Evolutionary conservation across 2,888 invertebrate genomes (phyloP), one percentile per base, ranked within the genome.

Genomic region (Chorisops tibialis): DNA sequence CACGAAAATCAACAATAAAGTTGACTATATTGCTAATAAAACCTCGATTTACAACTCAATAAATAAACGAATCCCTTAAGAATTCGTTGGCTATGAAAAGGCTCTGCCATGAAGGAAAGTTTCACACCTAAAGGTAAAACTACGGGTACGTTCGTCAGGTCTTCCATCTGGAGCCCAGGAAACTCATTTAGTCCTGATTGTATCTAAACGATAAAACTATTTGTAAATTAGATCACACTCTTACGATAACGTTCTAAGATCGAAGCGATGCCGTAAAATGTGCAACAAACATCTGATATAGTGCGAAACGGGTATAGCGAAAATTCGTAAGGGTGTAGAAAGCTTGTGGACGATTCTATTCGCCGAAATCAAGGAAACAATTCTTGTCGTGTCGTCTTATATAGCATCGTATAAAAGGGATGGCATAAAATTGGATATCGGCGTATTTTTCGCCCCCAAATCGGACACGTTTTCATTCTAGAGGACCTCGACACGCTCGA

Each of bases 151-250:
- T n/a, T 30, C 30, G 30, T 30, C 30, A 30, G 5, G 9, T 9
- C 30, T 30, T 30, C 30, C 49, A 49, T n/a, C 30, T 30, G 30
- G 39, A n/a, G n/a, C n/a, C n/a, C 56, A 62, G 56, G 62, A 56
- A 62, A 62, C 62, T 64, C 61, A 56, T 62, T 64, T 51, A 52
- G 62, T 59, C 43, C 43, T 62, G 62, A 64, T 64, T 64, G 60
- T 64, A 64, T 64, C 64, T 62, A 59, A 62, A 64, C 62, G 62
- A 62, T 64, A 64, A 64, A 64, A 64, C 64, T 64, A 64, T 64
- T 64, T 64, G 64, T 64, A 64, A 64, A 64, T 64, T 64, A 64
- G 62, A 64, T 64, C 64, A 59, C 64, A 59, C 61, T 62, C 64
- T 59, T 49, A 52, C 30, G 56, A 56, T 56, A 56, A 56, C 35